Conservation (phyloP, 2,888 invertebrate genomes). For the Hylaea fasciaria region DNA sequence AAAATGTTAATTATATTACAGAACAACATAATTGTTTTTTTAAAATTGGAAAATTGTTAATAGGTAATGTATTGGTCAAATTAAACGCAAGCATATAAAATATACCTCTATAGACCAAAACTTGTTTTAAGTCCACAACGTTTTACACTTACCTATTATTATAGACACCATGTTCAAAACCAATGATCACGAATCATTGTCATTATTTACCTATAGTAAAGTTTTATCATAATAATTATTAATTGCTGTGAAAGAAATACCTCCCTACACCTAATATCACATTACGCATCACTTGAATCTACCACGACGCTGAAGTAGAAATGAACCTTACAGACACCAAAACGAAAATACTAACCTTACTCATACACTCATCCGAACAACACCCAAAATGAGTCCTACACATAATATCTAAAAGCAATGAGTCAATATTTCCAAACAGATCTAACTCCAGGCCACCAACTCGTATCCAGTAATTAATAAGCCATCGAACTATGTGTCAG, state of each 20-base stretch:
- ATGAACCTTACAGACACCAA: conserved; percentile 4
- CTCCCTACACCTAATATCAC: not conserved
- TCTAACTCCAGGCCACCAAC: conserved; percentile 45
- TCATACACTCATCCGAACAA: conserved; percentile 14
- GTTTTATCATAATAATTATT: no score
- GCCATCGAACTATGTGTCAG: conserved; percentile 60
- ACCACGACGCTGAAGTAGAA: conserved; percentile 14
- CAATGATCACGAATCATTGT: no score
- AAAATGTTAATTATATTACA: no score
- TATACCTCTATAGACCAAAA: no score
- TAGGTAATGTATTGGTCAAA: no score
- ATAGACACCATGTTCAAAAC: no score
- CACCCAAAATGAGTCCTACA: conserved; percentile 24
- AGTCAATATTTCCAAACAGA: conserved; percentile 31
- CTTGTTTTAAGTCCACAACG: no score
- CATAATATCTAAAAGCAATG: conserved; percentile 30
- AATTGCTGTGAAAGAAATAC: conserved; percentile 3
- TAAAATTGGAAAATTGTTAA: no score
- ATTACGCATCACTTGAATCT: conserved; percentile 16
- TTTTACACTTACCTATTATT: no score
- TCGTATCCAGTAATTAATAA: conserved; percentile 65
- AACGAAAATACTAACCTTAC: conserved; percentile 20
- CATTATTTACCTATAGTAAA: no score
- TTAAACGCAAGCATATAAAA: no score
- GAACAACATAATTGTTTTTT: no score